Base-by-base conservation (phyloP, 2,888 invertebrate genomes). In the Chelonus formosanus region DNA sequence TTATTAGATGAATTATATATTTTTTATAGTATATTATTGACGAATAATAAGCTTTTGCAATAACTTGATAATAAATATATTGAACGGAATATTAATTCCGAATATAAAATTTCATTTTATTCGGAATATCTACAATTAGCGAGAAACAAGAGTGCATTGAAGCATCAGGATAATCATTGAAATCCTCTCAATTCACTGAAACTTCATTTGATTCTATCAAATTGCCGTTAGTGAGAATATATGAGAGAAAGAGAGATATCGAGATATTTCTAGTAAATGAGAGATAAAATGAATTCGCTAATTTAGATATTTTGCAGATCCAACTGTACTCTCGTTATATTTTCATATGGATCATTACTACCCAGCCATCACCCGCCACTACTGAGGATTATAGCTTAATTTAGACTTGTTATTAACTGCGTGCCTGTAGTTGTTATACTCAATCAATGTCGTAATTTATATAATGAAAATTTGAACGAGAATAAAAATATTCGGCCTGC, bases 261-360 rank as follows among this genome's bases (percentile, higher is more conserved):
- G 36, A 35, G 20, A 65, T 55, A 66, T 8, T 65, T 54, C 34
- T 35, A 72, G 68, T 75, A 69, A 61, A 60, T 65, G 63, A 60
- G 67, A 69, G 67, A 67, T 71, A 65, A 67, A 65, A 64, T 69
- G 66, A 74, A 66, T 75, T 72, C 73, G 74, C 77, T 75, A 75
- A 77, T 78, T 76, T 73, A 71, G 73, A 74, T 70, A 73, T 75
- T 74, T 73, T 72, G 69, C 44, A 54, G 63, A 61, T 65, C 67
- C 10, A 63, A 63, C 60, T 67, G 62, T 71, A 73, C 73, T 75
- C 40, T 40, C 73, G 76, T 73, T 78, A 75, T 77, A 77, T 75
- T 77, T 79, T 77, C 73, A 67, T 63, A 73, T 70, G 73, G 73
- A 78, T 78, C 77, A 75, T 79, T 77, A 79, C 78, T 77, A 75